These are phyloP conservation scores for Neoaliturus tenellus DNA, from an alignment of 2,888 invertebrate species.

Conservation along the genomic window DNA sequence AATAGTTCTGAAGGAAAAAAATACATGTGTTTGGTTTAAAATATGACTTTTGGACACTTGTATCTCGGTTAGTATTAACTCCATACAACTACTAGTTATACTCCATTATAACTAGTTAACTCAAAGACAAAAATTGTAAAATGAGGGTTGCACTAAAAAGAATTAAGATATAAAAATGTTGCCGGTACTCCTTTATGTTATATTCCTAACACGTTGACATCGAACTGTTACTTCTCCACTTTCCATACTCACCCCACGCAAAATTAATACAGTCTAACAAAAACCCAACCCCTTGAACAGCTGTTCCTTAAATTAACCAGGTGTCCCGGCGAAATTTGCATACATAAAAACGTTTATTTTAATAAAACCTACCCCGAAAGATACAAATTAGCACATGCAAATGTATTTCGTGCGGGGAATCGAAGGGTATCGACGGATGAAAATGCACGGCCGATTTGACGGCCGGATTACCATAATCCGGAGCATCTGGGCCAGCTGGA, in stretches of 20 bases:
- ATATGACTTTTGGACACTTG: too few relatives aligned
- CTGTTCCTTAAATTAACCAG: not conserved
- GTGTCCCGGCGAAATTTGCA: not conserved
- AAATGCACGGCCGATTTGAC: conserved; percentile 7
- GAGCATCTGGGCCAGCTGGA: conserved; percentile 40
- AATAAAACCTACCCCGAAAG: not conserved
- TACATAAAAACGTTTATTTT: conserved; percentile 20
- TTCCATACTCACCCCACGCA: not conserved
- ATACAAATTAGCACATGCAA: conserved; percentile 44
- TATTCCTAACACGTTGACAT: too few relatives aligned
- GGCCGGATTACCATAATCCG: conserved; percentile 39
- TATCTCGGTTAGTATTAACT: too few relatives aligned
- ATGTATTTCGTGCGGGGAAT: not conserved
- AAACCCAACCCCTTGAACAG: not conserved
- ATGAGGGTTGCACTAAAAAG: too few relatives aligned
- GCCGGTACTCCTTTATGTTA: too few relatives aligned
- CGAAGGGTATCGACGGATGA: conserved; percentile 41
- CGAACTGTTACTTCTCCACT: not conserved
- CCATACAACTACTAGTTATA: too few relatives aligned
- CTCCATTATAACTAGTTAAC: too few relatives aligned
- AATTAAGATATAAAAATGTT: too few relatives aligned
- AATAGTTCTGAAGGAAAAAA: too few relatives aligned
- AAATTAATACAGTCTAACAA: not conserved
- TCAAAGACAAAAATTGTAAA: too few relatives aligned
- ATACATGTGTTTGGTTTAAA: too few relatives aligned